Percentiles rank a stretch among this genome's conserved stretches.
phyloP scores from a whole-genome alignment of 2,113 vertebrate genomes.

The Candoia aspera region DNA sequence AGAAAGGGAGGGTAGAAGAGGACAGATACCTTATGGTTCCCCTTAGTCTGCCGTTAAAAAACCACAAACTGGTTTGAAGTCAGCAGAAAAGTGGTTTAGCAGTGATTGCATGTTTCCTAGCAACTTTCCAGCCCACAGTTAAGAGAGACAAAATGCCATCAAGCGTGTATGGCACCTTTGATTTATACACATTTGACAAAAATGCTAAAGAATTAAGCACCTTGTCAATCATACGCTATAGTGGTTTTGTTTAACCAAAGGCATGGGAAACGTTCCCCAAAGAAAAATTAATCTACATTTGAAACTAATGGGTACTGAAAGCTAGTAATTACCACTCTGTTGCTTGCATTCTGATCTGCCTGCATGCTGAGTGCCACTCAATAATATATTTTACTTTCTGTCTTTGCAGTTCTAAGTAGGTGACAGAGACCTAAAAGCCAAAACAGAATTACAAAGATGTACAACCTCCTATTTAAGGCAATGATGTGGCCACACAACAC shows the following conservation, averaged over 20 bases:
- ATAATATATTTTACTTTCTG: background rate
- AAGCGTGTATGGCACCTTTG: background rate
- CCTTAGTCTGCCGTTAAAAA: conserved; percentile 25
- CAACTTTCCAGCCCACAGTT: conserved; percentile 8
- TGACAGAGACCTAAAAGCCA: background rate
- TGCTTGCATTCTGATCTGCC: conserved; percentile 12
- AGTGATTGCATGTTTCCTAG: conserved; percentile 32
- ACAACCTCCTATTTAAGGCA: background rate
- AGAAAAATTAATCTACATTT: conserved; percentile 31
- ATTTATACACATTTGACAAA: background rate
- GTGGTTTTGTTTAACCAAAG: conserved; percentile 25
- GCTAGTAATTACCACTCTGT: conserved; percentile 25
- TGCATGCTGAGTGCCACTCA: background rate
- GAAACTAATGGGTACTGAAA: conserved; percentile 41
- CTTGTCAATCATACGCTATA: conserved; percentile 21
- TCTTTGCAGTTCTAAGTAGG: background rate
- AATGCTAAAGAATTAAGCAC: conserved; percentile 33
- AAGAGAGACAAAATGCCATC: conserved; percentile 33
- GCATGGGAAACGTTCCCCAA: background rate
- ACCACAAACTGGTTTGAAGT: conserved; percentile 32
- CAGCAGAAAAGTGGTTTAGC: conserved; percentile 41
- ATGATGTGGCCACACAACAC: background rate
- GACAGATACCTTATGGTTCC: conserved; percentile 32
- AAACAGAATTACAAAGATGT: background rate
- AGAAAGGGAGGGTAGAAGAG: background rate